phyloP scores from a whole-genome alignment of 1,140 invertebrate species.

The Oppia nitens region DNA sequence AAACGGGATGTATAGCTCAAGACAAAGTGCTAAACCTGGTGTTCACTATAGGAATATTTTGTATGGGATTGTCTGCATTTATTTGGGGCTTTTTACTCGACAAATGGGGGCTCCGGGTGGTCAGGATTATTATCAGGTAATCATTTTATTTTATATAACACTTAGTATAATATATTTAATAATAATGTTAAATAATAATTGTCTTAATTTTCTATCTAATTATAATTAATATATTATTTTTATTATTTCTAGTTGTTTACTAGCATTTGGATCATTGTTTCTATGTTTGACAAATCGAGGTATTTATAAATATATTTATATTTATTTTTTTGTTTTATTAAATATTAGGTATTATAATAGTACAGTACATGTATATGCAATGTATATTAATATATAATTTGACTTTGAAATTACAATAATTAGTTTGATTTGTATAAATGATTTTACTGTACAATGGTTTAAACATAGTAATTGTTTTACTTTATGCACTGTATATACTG shows the following conservation, averaged over 20 bases:
- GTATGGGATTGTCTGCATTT: slow-evolving; percentile 22
- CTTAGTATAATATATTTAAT: slow-evolving; percentile 14
- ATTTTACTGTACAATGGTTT: too few relatives aligned
- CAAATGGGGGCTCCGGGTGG: slow-evolving; percentile 19
- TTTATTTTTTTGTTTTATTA: too few relatives aligned
- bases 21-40: slow-evolving; percentile 21
- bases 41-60: slow-evolving; percentile 22
- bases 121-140: slow-evolving; percentile 21
- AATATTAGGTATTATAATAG: too few relatives aligned
- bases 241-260: slow-evolving; percentile 5
- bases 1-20: slow-evolving; percentile 13
- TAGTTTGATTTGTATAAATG: too few relatives aligned
- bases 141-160: slow-evolving; percentile 13
- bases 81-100: slow-evolving; percentile 23
- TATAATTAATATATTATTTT: background rate
- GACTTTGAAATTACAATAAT: too few relatives aligned
- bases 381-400: too few relatives aligned
- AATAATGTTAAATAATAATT: slow-evolving; percentile 10
- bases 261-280: slow-evolving; percentile 2
- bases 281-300: slow-evolving; percentile 10
- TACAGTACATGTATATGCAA: too few relatives aligned
- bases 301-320: too few relatives aligned
- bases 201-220: background rate
- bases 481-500: too few relatives aligned
- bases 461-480: too few relatives aligned